Evolutionary conservation across 2,888 invertebrate genomes (phyloP), one percentile per base, ranked within the genome.

Genomic region (Smittia sp.): DNA sequence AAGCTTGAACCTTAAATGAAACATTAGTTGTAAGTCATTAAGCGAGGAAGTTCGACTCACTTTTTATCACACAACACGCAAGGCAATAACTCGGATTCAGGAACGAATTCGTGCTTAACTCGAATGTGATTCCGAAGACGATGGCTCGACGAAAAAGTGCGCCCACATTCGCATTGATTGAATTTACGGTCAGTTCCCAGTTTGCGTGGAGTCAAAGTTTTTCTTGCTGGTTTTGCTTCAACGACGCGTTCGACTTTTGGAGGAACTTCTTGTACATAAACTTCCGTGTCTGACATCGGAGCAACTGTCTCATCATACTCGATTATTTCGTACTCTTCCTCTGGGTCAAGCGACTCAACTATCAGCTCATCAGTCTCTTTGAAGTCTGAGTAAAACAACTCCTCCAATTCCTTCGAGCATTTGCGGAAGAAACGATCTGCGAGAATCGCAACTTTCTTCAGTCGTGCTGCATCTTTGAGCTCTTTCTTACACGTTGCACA

Each of bases 141-240:
- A 9, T 58, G 58, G n/a, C 3, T 20, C 11, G 58, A 58, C 7
- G 58, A 7, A 13, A 58, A 58, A 22, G 6, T 22, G 18, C 2
- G 2, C 4, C 58, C 58, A 58, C 58, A 58, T 22, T 58, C 58
- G 18, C 58, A 58, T 58, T 58, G 18, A n/a, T 58, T 20, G 22
- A 22, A 13, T 11, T 15, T 2, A 2, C 15, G 6, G 6, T n/a
- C n/a, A 13, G 11, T 46, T 3, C 6, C 46, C 2, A 11, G 2
- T n/a, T 46, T 13, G 11, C 46, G 46, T 11, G 46, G 13, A n/a
- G 46, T n/a, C 2, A 46, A 46, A n/a, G 2, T 15, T 46, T 15
- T 13, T 11, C n/a, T 46, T 2, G 46, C n/a, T 6, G 46, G 4
- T 11, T 6, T 11, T 46, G 2, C 13, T 15, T 46, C 46, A 15